Evolutionary conservation across 2,888 invertebrate genomes (phyloP).

Genomic region (Torymus tubicola): DNA sequence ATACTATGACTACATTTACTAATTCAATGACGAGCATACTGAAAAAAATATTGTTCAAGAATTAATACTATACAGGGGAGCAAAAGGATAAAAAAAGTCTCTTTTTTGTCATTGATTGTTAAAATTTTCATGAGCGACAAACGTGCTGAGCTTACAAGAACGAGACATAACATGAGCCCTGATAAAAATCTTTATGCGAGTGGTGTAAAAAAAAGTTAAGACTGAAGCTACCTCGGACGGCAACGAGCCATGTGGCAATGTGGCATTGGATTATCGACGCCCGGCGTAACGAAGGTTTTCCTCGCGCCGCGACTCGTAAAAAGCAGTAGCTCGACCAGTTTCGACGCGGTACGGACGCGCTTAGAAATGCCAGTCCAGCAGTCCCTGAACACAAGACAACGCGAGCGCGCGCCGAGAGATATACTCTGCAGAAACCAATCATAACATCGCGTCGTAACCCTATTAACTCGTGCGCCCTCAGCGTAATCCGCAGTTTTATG

Average conservation of each 20-base stretch:
- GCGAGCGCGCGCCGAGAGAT: too few relatives aligned
- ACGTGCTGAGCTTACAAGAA: not conserved
- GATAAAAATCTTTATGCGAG: too few relatives aligned
- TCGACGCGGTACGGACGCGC: not conserved
- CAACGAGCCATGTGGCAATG: too few relatives aligned
- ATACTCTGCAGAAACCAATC: not conserved
- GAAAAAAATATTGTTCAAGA: too few relatives aligned
- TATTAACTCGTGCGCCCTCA: not conserved
- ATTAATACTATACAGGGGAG: too few relatives aligned
- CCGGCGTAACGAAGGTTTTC: conserved; percentile 21
- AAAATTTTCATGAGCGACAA: not conserved
- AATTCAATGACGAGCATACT: too few relatives aligned
- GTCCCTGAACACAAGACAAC: not conserved
- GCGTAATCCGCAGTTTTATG: too few relatives aligned
- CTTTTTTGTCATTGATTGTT: not conserved
- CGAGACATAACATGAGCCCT: too few relatives aligned
- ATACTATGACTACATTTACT: too few relatives aligned
- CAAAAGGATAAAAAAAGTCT: too few relatives aligned
- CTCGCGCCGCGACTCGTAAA: conserved; percentile 3
- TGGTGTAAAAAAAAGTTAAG: too few relatives aligned
- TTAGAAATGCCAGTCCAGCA: conserved; percentile 7
- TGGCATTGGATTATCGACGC: conserved; percentile 22
- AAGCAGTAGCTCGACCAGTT: conserved; percentile 25
- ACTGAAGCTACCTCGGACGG: too few relatives aligned
- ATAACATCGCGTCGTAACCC: conserved; percentile 1